A percentile compares a stretch with the other conserved stretches of the same genome.
These are phyloP conservation scores for Cryptotermes secundus DNA, from an alignment of 1,140 invertebrate genomes.

Conservation along the genomic window DNA sequence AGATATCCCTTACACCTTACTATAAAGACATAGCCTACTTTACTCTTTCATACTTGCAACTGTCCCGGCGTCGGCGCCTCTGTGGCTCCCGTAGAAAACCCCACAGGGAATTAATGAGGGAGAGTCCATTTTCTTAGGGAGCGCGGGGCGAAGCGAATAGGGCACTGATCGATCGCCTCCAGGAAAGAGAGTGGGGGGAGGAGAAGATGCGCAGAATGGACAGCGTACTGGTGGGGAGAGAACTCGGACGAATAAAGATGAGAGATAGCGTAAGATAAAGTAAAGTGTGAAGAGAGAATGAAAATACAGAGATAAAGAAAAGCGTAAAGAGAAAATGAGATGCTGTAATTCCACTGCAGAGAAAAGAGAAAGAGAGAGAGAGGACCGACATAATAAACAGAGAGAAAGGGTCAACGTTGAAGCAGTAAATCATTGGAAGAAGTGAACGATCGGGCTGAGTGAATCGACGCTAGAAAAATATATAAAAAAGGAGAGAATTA, in stretches of 20 bases:
- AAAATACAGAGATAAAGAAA: too few species aligned
- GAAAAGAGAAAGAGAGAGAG: not conserved
- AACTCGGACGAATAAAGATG: not conserved
- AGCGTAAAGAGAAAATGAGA: not conserved
- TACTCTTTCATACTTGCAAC: not conserved
- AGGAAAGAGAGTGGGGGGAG: not conserved
- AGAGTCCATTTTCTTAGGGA: slow-evolving; percentile 26
- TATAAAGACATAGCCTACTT: not conserved
- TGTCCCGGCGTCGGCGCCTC: not conserved
- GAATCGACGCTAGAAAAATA: not conserved
- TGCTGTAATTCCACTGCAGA: not conserved
- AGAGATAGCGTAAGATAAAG: not conserved
- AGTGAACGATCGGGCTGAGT: not conserved
- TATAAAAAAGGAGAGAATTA: not conserved
- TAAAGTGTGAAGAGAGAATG: not conserved
- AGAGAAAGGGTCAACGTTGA: not conserved
- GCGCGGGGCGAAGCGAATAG: not conserved
- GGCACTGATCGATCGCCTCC: not conserved
- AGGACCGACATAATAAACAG: not conserved
- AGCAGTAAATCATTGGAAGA: not conserved
- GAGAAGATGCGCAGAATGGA: not conserved
- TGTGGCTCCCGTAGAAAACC: not conserved
- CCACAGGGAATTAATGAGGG: slow-evolving; percentile 32
- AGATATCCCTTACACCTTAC: not conserved
- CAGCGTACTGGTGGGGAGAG: not conserved